Conservation (phyloP, 1,140 invertebrate species). For the Saccostrea glomerata region DNA sequence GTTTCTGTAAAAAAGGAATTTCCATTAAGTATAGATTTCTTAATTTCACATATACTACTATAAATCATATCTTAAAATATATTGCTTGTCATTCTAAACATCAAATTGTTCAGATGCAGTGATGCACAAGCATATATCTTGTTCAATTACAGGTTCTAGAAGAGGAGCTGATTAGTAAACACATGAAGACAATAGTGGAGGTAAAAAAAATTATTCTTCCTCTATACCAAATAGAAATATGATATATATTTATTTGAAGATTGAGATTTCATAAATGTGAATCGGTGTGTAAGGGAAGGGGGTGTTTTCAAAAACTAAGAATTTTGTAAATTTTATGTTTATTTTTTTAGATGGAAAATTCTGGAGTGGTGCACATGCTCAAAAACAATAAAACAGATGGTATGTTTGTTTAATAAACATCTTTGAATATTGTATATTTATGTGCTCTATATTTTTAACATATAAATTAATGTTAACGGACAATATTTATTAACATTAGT, state of each 20-base stretch:
- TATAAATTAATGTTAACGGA: too few relatives aligned
- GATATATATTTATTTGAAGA: background rate
- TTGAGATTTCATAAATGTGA: background rate
- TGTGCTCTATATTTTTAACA: too few relatives aligned
- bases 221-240: too few relatives aligned
- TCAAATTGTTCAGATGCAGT: too few relatives aligned
- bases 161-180: slow-evolving; percentile 97
- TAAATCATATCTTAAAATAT: too few relatives aligned
- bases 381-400: slow-evolving; percentile 96
- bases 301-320: background rate
- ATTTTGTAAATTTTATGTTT: background rate
- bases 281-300: background rate
- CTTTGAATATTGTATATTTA: too few relatives aligned
- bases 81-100: too few relatives aligned
- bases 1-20: too few relatives aligned
- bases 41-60: too few relatives aligned
- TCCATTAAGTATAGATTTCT: too few relatives aligned
- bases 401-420: slow-evolving; percentile 60
- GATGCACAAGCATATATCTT: too few relatives aligned
- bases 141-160: slow-evolving; percentile 89
- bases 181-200: slow-evolving; percentile 99
- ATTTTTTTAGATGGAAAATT: slow-evolving; percentile 95
- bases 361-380: slow-evolving; percentile 98
- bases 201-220: slow-evolving; percentile 75
- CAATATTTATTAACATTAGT: too few relatives aligned